Percentiles rank a stretch among this genome's conserved stretches.
phyloP scores from a whole-genome alignment of 37 sponge, comb jelly and placozoan species.

The Cliona cf. orientalis region DNA sequence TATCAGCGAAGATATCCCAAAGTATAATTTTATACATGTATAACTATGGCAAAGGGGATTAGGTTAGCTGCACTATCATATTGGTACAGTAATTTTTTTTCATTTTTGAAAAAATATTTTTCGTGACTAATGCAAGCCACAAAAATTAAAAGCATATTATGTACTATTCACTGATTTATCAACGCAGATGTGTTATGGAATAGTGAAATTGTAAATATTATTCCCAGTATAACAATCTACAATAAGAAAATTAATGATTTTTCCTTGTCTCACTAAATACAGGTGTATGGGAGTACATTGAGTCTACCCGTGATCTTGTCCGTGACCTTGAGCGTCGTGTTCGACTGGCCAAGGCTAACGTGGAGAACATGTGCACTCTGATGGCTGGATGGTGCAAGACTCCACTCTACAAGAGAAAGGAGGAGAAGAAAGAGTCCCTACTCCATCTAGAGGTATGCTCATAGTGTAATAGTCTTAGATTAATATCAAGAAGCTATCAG shows the following conservation, averaged over 20 bases:
- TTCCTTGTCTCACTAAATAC: not conserved
- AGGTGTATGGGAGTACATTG: slow-evolving; percentile 97
- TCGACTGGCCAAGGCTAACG: slow-evolving; percentile 87
- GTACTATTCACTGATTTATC: not conserved
- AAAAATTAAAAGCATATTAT: no score
- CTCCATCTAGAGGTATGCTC: slow-evolving; percentile 91
- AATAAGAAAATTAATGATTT: not conserved
- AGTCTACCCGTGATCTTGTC: slow-evolving; percentile 87
- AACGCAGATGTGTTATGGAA: not conserved
- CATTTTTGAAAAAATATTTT: no score
- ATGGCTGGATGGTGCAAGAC: slow-evolving; percentile 92
- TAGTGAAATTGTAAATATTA: not conserved
- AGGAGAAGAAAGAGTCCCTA: slow-evolving; percentile 74
- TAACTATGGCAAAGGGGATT: no score
- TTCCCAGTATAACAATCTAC: not conserved
- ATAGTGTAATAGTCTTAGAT: no score
- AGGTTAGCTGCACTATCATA: no score
- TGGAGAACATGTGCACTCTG: slow-evolving; percentile 77
- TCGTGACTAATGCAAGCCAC: no score
- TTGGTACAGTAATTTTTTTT: no score
- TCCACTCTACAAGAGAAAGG: slow-evolving; percentile 92
- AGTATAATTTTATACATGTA: no score
- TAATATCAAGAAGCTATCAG: no score
- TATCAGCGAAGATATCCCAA: no score
- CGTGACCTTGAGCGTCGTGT: slow-evolving; percentile 91